Base-by-base conservation (phyloP, 2,888 invertebrate genomes). In the Glyphotaelius pellucidus region DNA sequence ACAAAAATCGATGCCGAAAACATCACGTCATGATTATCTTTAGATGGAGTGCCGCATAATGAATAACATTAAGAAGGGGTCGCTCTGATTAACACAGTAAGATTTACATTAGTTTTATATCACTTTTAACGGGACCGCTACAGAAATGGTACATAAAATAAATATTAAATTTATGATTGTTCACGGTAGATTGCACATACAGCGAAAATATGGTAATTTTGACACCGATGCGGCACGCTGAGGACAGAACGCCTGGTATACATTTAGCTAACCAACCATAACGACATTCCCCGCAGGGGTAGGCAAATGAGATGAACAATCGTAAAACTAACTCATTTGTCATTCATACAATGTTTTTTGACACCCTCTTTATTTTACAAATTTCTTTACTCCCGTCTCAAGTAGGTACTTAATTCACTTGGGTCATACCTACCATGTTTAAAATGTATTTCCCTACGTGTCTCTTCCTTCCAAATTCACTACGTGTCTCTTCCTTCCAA, bases 81-180 rank as follows among this genome's bases (percentile, higher is more conserved):
- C 67, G 67, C 67, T 67, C 67, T 67, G 67, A 67, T 67, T 67
- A 25, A 67, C 67, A 9, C 67, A 4, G 2, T 0, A 67, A 1
- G 2, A 67, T 67, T 25, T 67, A 25, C 67, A 67, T 67, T n/a
- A 5, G 7, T 52, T 90, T 52, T 32, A 85, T 38, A 86, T n/a
- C 32, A 25, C n/a, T 42, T 86, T 35, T 52, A 89, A 67, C 35
- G 89, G 52, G 89, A 15, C 89, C 35, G 30, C 31, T 38, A 14
- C 42, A 4, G 19, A 30, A 79, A 90, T 38, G 31, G n/a, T 32
- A 80, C 80, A 80, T 30, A 81, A 32, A 81, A 81, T 81, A 31
- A 31, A 81, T 32, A 81, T n/a, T 67, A 67, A 67, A 67, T 25
- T 67, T 67, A 67, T 67, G 25, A 25, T n/a, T 67, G 25, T 67